phyloP scores from a whole-genome alignment of 1,140 invertebrate species.

The Fopius arisanus region DNA sequence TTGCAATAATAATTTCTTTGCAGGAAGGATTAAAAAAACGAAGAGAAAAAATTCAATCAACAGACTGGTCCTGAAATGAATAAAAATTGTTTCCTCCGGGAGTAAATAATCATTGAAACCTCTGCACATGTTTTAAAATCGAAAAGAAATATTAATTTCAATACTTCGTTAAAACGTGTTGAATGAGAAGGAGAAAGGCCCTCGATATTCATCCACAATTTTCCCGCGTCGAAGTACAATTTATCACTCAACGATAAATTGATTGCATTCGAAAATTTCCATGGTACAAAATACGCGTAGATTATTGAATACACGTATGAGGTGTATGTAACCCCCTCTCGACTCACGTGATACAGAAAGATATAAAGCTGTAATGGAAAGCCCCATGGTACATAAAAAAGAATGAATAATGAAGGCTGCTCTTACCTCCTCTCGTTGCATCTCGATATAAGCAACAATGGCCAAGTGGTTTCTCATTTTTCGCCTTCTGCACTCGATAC shows the following conservation, averaged over 20 bases:
- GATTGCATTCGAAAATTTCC: not conserved
- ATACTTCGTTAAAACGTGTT: not conserved
- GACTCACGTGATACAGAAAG: conserved; percentile 12
- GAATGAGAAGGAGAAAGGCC: not conserved
- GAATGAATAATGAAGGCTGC: conserved; percentile 28
- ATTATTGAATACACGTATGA: not conserved
- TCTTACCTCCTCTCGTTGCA: conserved; percentile 15
- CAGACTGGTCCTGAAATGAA: too few relatives aligned
- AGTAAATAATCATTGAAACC: too few relatives aligned
- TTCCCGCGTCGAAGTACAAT: not conserved
- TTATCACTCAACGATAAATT: not conserved
- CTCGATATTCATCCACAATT: not conserved
- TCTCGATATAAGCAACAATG: conserved; percentile 21
- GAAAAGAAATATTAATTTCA: too few relatives aligned
- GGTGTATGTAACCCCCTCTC: not conserved
- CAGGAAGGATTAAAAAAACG: too few relatives aligned
- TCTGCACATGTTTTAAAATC: too few relatives aligned
- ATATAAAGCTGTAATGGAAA: conserved; percentile 21
- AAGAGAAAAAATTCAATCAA: too few relatives aligned
- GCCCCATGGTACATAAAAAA: conserved; percentile 8
- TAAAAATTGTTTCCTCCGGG: too few relatives aligned
- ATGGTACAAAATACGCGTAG: not conserved
- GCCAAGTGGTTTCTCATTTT: conserved; percentile 22
- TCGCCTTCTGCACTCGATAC: conserved; percentile 16
- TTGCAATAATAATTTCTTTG: too few relatives aligned